Conservation (phyloP, 2,113 vertebrate genomes). For the Oryzias melastigma region DNA sequence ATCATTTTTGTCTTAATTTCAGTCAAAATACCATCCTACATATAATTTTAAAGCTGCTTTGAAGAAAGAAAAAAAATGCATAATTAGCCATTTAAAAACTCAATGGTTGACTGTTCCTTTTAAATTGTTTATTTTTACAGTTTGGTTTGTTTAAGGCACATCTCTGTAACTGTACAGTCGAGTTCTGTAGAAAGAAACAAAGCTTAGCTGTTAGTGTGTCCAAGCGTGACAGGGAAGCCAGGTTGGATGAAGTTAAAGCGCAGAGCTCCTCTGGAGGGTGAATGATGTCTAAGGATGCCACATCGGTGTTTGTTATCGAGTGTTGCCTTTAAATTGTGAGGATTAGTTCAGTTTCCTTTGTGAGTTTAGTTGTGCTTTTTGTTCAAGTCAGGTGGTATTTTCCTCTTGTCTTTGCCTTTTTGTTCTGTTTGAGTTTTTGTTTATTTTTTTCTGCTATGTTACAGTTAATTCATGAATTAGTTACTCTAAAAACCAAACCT, state of each 20-base stretch:
- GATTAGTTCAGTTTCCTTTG: slow-evolving; percentile 36
- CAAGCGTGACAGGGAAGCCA: slow-evolving; percentile 8
- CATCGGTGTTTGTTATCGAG: slow-evolving; percentile 36
- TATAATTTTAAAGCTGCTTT: no score
- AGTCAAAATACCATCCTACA: no score
- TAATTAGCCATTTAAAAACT: no score
- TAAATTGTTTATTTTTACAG: slow-evolving; percentile 6
- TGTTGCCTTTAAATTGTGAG: slow-evolving; percentile 23
- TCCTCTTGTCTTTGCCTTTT: no score
- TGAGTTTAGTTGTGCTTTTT: no score
- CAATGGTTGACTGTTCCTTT: slow-evolving; percentile 2
- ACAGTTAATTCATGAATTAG: no score
- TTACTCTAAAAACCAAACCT: no score
- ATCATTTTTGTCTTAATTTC: no score
- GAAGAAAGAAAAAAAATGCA: no score
- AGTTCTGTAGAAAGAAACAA: slow-evolving; percentile 9
- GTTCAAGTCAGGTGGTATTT: no score
- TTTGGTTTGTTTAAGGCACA: slow-evolving; percentile 33
- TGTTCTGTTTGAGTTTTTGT: no score
- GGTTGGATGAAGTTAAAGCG: slow-evolving; percentile 2
- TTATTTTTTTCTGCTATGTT: no score
- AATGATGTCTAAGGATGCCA: slow-evolving; percentile 19
- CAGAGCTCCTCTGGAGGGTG: slow-evolving; percentile 8
- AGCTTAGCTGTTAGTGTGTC: slow-evolving; percentile 9
- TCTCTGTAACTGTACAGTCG: slow-evolving; percentile 13